These are phyloP conservation scores for Gopherus flavomarginatus DNA, from an alignment of 2,113 vertebrate genomes.

Conservation along the genomic window DNA sequence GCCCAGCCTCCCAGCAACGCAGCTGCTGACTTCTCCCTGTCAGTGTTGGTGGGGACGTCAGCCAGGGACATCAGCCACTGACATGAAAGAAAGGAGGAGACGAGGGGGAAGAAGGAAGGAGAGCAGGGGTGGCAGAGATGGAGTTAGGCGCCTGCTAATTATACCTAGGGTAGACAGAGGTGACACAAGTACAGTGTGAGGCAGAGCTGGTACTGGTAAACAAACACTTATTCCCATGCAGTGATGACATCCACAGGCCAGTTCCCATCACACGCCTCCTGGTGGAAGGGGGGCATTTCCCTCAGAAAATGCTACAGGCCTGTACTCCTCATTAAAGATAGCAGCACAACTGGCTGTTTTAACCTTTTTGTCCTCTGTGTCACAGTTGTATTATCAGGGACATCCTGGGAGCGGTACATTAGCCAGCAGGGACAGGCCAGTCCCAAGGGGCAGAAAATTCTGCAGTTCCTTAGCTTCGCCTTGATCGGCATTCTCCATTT, in stretches of 20 bases:
- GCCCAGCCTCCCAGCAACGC: background rate
- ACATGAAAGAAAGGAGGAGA: background rate
- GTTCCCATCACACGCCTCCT: background rate
- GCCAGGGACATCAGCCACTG: background rate
- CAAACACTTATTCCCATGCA: background rate
- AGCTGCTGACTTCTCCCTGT: background rate
- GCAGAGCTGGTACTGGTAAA: background rate
- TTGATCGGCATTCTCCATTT: background rate
- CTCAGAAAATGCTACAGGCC: background rate
- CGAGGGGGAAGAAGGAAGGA: background rate
- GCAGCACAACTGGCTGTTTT: background rate
- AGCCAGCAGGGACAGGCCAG: background rate
- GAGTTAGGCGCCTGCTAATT: rapidly evolving
- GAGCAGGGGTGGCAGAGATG: background rate
- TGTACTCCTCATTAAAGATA: background rate
- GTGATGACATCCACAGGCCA: rapidly evolving
- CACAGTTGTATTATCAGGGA: background rate
- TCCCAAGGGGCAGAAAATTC: background rate
- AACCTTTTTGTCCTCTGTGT: background rate
- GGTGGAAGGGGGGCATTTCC: background rate
- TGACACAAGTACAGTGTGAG: background rate
- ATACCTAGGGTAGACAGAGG: background rate
- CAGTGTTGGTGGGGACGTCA: background rate
- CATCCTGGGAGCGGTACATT: background rate
- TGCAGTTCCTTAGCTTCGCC: background rate